Evolutionary conservation across 2,888 invertebrate species (phyloP), one percentile per base, ranked within the genome.

Genomic region (Parnassius apollo): DNA sequence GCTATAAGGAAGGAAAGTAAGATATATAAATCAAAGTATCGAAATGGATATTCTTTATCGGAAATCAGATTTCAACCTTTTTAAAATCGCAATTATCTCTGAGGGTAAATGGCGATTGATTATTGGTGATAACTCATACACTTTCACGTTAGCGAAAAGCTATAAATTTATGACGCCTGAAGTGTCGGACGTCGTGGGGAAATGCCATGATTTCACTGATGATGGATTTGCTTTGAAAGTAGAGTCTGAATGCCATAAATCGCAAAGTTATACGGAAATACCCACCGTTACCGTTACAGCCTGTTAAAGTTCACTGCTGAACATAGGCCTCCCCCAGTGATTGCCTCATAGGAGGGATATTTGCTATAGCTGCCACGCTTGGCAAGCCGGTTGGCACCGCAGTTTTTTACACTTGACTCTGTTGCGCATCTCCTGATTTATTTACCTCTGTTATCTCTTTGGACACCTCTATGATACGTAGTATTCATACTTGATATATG

Each of bases 11-110:
- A 35, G 35, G 35, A 35, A 35, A 35, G 7, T 7, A 35, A 4
- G 35, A 35, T 7, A 35, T 35, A 35, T 35, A 35, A 35, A 35
- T 35, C 35, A 35, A 7, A 25, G 25, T 22, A 52, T 25, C 42
- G 53, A 53, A 10, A n/a, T n/a, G 11, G n/a, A 55, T 44, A 44
- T 55, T 55, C n/a, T 49, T 35, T 4, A 35, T 52, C 25, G 44
- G 58, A 62, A 62, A 62, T 62, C 54, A 62, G 58, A 58, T 42
- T 63, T 61, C 61, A 62, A 65, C 62, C 63, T 66, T 66, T 49
- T 49, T 9, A 25, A 51, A 57, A 58, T 45, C 51, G 53, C 65
- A 65, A 57, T 63, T 55, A 63, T 50, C 35, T 35, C 48, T 35
- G 54, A 52, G 44, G 12, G 49, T 51, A 53, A 59, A 56, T 35